These are phyloP conservation scores for Suncus etruscus DNA, from an alignment of 2,113 vertebrate genomes.

Conservation along the genomic window DNA sequence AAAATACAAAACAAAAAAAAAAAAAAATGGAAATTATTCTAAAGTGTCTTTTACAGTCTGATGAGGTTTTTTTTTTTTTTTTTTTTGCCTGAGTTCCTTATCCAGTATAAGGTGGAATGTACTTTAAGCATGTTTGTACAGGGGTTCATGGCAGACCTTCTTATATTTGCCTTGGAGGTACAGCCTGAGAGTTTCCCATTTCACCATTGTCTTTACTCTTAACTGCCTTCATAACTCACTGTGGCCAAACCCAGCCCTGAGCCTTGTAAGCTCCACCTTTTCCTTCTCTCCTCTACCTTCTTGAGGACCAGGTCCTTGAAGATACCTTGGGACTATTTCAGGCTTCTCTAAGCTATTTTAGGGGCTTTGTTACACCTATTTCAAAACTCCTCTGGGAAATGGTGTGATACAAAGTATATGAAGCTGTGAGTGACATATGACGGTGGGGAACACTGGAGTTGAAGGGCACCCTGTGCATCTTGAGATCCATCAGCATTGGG, in stretches of 20 bases:
- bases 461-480: fast-evolving
- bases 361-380: background rate
- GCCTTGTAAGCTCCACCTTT: background rate
- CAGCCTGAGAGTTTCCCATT: background rate
- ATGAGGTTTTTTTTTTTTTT: no score
- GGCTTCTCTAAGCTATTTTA: no score
- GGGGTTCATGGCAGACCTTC: background rate
- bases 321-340: no score
- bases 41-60: background rate
- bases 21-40: no score
- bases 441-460: background rate
- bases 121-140: background rate
- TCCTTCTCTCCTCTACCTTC: background rate
- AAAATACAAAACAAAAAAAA: no score
- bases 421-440: no score
- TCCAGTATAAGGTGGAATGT: background rate
- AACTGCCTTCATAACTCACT: background rate
- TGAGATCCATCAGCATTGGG: no score
- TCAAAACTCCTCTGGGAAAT: background rate
- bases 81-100: background rate
- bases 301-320: background rate
- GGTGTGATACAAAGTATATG: background rate
- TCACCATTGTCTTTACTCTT: no score
- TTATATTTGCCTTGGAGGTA: background rate
- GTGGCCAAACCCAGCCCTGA: background rate